Percentiles rank a stretch among this genome's conserved stretches.
phyloP scores from a whole-genome alignment of 2,888 invertebrate species.

The Patella caerulea region DNA sequence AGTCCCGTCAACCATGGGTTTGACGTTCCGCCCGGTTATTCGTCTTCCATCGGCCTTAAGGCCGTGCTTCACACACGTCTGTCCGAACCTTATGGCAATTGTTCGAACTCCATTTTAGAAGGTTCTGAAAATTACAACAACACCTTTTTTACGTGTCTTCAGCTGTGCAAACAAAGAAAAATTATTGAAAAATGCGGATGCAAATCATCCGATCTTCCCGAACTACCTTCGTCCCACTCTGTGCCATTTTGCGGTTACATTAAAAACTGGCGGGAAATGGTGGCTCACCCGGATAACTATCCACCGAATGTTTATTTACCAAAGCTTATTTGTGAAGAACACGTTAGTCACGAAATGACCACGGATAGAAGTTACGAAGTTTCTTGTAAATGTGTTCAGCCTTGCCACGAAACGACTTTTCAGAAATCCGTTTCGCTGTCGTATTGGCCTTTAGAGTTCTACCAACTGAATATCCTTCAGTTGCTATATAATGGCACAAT shows the following conservation, averaged over 20 bases:
- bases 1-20: constrained; percentile 62
- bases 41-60: constrained; percentile 58
- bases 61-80: constrained; percentile 51
- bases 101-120: constrained; percentile 43
- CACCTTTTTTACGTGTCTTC: constrained; percentile 58
- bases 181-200: constrained; percentile 55
- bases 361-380: constrained; percentile 55
- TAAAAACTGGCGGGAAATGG: constrained; percentile 48
- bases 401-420: constrained; percentile 56
- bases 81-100: constrained; percentile 59
- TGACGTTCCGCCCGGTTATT: constrained; percentile 64
- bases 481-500: constrained; percentile 40
- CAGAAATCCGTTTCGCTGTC: constrained; percentile 58
- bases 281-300: constrained; percentile 29
- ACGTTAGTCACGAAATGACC: constrained; percentile 42
- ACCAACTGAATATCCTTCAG: constrained; percentile 50
- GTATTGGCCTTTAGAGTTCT: constrained; percentile 63
- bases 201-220: constrained; percentile 54
- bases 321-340: constrained; percentile 49
- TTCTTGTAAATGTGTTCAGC: constrained; percentile 52
- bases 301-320: constrained; percentile 34
- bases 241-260: constrained; percentile 53
- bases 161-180: constrained; percentile 57
- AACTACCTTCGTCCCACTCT: constrained; percentile 29
- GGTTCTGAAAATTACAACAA: constrained; percentile 44